Evolutionary conservation across 1,140 invertebrate species (phyloP).

Genomic region (Achroia grisella): DNA sequence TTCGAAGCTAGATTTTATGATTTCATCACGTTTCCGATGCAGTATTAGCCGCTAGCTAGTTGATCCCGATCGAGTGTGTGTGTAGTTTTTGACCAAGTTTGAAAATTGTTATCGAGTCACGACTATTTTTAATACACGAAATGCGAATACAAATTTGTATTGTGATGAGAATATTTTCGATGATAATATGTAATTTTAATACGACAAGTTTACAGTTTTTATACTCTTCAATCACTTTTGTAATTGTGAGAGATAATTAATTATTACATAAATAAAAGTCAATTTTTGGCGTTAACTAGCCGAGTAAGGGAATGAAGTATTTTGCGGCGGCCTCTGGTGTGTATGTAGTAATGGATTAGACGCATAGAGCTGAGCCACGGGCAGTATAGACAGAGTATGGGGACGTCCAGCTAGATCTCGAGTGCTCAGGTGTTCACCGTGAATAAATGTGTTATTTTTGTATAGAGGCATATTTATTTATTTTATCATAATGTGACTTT

Average conservation of each 20-base stretch:
- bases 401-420: constrained; percentile 31
- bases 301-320: constrained; percentile 17
- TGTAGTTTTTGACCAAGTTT: constrained; percentile 41
- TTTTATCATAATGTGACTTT: constrained; percentile 49
- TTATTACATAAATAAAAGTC: constrained; percentile 43
- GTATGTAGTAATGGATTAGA: constrained; percentile 2
- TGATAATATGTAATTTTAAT: constrained; percentile 59
- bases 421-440: constrained; percentile 59
- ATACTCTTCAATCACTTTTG: constrained; percentile 64
- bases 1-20: constrained; percentile 7
- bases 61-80: constrained; percentile 8
- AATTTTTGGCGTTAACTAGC: constrained; percentile 38
- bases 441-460: constrained; percentile 65
- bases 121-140: constrained; percentile 56
- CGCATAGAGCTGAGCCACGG: constrained; percentile 1
- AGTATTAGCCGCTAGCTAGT: constrained; percentile 36
- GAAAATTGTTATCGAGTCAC: constrained; percentile 21
- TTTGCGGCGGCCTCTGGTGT: constrained; percentile 10
- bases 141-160: constrained; percentile 35
- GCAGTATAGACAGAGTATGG: not conserved
- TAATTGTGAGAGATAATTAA: constrained; percentile 61
- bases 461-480: constrained; percentile 72
- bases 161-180: constrained; percentile 50
- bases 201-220: constrained; percentile 38
- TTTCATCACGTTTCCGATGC: constrained; percentile 14